Evolutionary conservation across 1,140 invertebrate species (phyloP), one percentile per base, ranked within the genome.

Genomic region (Daktulosphaira vitifoliae): DNA sequence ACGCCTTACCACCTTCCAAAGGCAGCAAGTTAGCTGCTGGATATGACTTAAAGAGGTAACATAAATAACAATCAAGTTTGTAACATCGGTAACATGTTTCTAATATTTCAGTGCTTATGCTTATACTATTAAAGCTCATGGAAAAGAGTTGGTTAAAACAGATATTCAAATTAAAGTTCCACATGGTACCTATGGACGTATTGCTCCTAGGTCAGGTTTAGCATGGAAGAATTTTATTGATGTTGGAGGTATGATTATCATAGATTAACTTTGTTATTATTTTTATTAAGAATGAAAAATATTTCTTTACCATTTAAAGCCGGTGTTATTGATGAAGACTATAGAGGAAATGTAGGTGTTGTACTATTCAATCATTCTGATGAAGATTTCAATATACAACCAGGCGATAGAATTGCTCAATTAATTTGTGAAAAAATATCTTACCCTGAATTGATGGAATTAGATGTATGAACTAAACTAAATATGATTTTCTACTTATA

Each of bases 211-310:
- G 62, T 98, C 95, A 65, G 96, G 96, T 0, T 78, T 99, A 37
- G 94, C 96, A 25, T 84, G 84, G 44, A 99, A 99, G 77, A 82
- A 96, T 76, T 90, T 89, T 67, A 96, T 99, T 71, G 94, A 99
- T 80, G 91, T 99, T 71, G 96, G 95, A 69, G 87, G 84, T 79
- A 77, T 20, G 65, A n/a, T 51, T 3, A 29, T 25, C 8, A 1
- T 18, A 11, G 9, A 11, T 33, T n/a, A n/a, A n/a, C n/a, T n/a
- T n/a, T 33, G 29, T 33, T 13, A 23, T n/a, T 65, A 48, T 2
- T 13, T 15, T 4, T 65, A 15, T 25, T 23, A 25, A n/a, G n/a
- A n/a, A n/a, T n/a, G n/a, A n/a, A n/a, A 56, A 29, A 4, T 20
- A 18, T 26, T 54, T 13, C n/a, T 64, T 29, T 13, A 65, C 68